Evolutionary conservation across 37 sponge, comb jelly and placozoan genomes (phyloP).

Genomic region (Cliona cf. orientalis): DNA sequence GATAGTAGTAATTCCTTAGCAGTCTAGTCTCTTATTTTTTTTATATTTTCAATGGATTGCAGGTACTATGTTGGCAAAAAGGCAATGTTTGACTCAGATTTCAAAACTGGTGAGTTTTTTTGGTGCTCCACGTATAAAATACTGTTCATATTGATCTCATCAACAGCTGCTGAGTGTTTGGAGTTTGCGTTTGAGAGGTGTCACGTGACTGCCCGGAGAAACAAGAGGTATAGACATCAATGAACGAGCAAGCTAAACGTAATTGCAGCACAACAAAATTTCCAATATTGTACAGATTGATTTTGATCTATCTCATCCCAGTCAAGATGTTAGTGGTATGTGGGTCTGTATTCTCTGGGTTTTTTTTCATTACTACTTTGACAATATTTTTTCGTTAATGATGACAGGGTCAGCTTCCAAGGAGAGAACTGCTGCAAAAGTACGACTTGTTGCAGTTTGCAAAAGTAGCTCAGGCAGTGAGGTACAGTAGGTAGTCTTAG

Average conservation of each 20-base stretch:
- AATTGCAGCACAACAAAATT: too few relatives aligned
- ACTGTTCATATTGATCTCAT: background rate
- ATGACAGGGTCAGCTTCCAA: constrained; percentile 76
- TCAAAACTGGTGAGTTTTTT: constrained; percentile 67
- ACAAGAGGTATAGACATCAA: constrained; percentile 60
- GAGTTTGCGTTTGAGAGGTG: constrained; percentile 89
- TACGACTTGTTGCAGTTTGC: constrained; percentile 71
- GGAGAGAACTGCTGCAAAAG: constrained; percentile 56
- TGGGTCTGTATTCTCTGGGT: background rate
- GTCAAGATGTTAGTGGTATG: constrained; percentile 88
- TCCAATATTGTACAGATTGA: constrained; percentile 44
- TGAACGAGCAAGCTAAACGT: background rate
- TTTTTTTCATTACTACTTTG: background rate
- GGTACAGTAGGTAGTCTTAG: constrained; percentile 32
- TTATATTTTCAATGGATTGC: background rate
- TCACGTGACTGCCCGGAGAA: constrained; percentile 39
- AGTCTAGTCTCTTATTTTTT: background rate
- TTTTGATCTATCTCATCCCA: constrained; percentile 91
- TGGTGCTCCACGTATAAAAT: background rate
- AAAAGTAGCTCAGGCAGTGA: constrained; percentile 64
- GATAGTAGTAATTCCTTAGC: background rate
- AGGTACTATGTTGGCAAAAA: constrained; percentile 95
- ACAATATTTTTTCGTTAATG: background rate
- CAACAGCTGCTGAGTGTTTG: constrained; percentile 76
- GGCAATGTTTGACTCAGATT: constrained; percentile 95